Percentiles rank a stretch among this genome's conserved stretches.
These are phyloP conservation scores for Patella caerulea DNA, from an alignment of 2,888 invertebrate genomes.

Conservation along the genomic window DNA sequence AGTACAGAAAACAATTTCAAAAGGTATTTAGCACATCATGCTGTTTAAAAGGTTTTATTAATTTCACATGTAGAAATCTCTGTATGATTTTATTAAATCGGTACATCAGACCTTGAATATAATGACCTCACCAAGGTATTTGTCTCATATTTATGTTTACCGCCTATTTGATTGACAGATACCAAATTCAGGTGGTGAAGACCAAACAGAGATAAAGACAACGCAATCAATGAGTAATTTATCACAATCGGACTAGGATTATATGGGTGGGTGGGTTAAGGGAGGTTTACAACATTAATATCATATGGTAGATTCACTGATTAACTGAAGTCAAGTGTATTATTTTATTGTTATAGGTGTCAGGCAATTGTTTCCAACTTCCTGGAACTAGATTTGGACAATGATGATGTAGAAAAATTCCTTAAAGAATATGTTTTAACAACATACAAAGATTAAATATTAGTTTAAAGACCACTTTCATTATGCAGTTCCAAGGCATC, in stretches of 20 bases:
- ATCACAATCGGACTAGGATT: background rate
- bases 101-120: too few relatives aligned
- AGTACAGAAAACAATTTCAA: conserved; percentile 50
- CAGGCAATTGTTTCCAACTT: conserved; percentile 54
- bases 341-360: conserved; percentile 46
- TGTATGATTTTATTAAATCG: too few relatives aligned
- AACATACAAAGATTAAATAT: background rate
- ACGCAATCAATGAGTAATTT: too few relatives aligned
- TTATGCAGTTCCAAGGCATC: too few relatives aligned
- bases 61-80: too few relatives aligned
- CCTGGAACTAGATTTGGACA: conserved; percentile 58
- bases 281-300: background rate
- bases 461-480: too few relatives aligned
- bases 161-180: too few relatives aligned
- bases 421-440: conserved; percentile 57
- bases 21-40: conserved; percentile 42
- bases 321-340: background rate
- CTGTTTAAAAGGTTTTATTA: background rate
- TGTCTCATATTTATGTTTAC: too few relatives aligned
- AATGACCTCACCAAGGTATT: too few relatives aligned
- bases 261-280: background rate
- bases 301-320: background rate
- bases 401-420: conserved; percentile 55
- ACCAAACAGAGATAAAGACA: too few relatives aligned
- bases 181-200: too few relatives aligned